A percentile compares a stretch with the other conserved stretches of the same genome.
These are phyloP conservation scores for Rotaria socialis DNA, from an alignment of 2,888 invertebrate genomes.

Conservation along the genomic window DNA sequence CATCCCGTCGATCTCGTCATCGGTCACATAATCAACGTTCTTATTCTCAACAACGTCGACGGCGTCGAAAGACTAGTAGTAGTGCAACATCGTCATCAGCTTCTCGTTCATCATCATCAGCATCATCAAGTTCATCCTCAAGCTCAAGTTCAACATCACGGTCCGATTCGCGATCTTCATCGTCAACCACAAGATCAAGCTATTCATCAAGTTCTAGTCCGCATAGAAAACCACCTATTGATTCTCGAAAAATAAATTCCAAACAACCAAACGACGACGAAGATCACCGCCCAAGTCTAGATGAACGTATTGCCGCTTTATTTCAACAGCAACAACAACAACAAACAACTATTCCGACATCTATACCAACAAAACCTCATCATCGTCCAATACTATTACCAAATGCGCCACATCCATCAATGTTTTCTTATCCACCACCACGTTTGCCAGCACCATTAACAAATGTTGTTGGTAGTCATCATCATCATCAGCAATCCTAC, in stretches of 20 bases:
- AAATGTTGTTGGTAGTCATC: neutral
- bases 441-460: neutral
- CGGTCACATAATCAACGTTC: conserved; percentile 14
- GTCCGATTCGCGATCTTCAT: neutral
- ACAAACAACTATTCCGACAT: neutral
- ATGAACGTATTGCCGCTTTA: conserved; percentile 12
- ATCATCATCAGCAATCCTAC: neutral
- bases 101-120: conserved; percentile 27
- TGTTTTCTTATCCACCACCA: neutral
- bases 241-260: neutral
- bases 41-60: conserved; percentile 20
- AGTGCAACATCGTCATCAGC: conserved; percentile 15
- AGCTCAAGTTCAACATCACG: conserved; percentile 37
- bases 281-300: conserved; percentile 6
- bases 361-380: neutral
- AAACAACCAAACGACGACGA: neutral
- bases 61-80: conserved; percentile 24
- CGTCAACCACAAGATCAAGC: neutral
- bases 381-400: neutral
- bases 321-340: conserved; percentile 4
- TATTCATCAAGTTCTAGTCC: neutral
- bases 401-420: neutral
- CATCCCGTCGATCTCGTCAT: neutral
- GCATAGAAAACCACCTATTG: neutral
- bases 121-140: neutral